Conservation (phyloP, 2,797 vertebrate species). For the Sebastolobus altivelis region DNA sequence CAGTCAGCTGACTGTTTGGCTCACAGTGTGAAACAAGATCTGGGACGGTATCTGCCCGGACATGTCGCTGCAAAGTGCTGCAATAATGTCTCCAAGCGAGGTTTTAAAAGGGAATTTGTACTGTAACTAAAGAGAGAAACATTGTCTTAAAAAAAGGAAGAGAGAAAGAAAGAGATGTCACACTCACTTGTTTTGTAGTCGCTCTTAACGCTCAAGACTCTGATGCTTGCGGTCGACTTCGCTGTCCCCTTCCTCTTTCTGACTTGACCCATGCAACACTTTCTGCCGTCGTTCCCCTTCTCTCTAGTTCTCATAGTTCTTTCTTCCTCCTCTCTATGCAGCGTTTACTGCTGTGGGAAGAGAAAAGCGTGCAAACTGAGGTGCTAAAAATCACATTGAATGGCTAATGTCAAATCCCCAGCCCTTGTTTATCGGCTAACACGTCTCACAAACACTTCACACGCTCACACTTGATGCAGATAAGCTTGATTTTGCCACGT, state of each 20-base stretch:
- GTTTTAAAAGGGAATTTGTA: neutral
- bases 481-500: constrained; percentile 1
- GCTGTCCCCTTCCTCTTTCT: constrained; percentile 67
- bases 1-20: constrained; percentile 33
- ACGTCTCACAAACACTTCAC: neutral
- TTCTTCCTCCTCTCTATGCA: constrained; percentile 44
- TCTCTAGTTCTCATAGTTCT: constrained; percentile 31
- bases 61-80: constrained; percentile 10
- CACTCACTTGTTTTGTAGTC: constrained; percentile 28
- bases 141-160: constrained; percentile 12
- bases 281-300: constrained; percentile 54
- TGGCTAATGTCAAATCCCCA: constrained; percentile 9
- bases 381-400: constrained; percentile 34
- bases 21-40: neutral
- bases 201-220: constrained; percentile 6
- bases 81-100: neutral
- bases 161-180: constrained; percentile 29
- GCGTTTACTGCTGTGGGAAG: neutral
- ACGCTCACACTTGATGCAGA: neutral
- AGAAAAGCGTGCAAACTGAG: constrained; percentile 15
- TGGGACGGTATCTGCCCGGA: constrained; percentile 15
- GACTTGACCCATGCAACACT: constrained; percentile 31
- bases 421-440: neutral
- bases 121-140: neutral
- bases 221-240: constrained; percentile 47